Evolutionary conservation across 2,113 vertebrate genomes (phyloP), one percentile per base, ranked within the genome.

Genomic region (Etheostoma cragini): DNA sequence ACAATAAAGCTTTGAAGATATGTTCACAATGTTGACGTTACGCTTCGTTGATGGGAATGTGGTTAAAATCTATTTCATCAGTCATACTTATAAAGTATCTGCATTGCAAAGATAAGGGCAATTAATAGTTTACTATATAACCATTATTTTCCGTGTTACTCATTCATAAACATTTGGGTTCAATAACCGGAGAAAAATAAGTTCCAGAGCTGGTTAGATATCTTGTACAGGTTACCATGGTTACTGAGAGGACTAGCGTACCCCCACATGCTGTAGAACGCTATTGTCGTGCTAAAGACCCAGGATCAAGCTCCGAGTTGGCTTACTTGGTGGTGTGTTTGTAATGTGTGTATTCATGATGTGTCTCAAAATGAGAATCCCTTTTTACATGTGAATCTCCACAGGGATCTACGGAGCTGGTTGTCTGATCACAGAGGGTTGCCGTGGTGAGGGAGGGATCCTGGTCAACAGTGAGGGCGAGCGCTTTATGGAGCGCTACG

Each of bases 401-500:
- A 2, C 87, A 99, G 98, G 98, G 56, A 99, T 99, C 83, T 99
- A 99, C 35, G 98, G 98, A 13, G 98, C 97, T 6, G 98, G 98
- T 8, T 99, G 98, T 77, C 96, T 99, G 82, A 99, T 99, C 88
- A 99, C 98, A 0, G 98, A 99, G 90, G 98, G 98, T 0, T 99
- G 97, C 80, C 97, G 98, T 83, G 98, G 98, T 62, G 98, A 99
- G 78, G 98, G 98, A 65, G 98, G 98, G 22, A 99, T 99, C 91
- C 95, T 99, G 49, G 97, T 99, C 66, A 99, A 99, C 92, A 97
- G 97, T 54, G 96, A 99, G 92, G 98, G 98, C 3, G 98, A 99
- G 91, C 95, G 98, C 64, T 99, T 99, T 91, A 99, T 99, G 98
- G 98, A 99, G 91, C 96, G 98, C 74, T 99, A 99, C 0, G 98